phyloP scores from a whole-genome alignment of 2,113 vertebrate species.

The Nibea coibor region DNA sequence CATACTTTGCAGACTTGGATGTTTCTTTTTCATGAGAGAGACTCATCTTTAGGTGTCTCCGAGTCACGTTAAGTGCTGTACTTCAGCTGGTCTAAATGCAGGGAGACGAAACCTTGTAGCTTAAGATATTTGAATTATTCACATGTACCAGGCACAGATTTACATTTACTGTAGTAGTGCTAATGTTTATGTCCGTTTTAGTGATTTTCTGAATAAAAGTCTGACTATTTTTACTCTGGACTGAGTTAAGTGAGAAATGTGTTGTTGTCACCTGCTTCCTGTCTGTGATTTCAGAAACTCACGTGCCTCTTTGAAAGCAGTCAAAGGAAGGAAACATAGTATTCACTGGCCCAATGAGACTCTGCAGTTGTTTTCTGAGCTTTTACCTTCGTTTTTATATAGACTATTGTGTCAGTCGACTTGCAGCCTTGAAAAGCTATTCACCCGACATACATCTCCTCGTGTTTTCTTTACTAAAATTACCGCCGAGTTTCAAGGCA shows the following conservation, averaged over 20 bases:
- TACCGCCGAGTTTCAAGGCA: slow-evolving; percentile 29
- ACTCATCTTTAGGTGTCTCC: not conserved
- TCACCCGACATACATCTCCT: slow-evolving; percentile 5
- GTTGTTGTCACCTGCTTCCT: slow-evolving; percentile 44
- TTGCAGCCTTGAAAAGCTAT: slow-evolving; percentile 50
- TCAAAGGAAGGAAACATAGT: slow-evolving; percentile 53
- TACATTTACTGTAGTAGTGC: not conserved
- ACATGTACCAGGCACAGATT: not conserved
- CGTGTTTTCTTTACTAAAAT: slow-evolving; percentile 60
- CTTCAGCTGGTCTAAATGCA: no score
- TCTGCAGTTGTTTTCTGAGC: slow-evolving; percentile 23
- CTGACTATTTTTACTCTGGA: not conserved
- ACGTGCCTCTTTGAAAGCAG: slow-evolving; percentile 33
- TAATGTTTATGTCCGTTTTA: not conserved
- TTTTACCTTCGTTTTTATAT: slow-evolving; percentile 49
- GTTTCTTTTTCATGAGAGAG: not conserved
- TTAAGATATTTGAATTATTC: no score
- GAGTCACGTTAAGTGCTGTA: no score
- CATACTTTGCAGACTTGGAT: not conserved
- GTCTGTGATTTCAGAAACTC: slow-evolving; percentile 28
- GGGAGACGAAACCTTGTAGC: no score
- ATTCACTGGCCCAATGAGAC: slow-evolving; percentile 39
- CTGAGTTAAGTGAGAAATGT: slow-evolving; percentile 10
- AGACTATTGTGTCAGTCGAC: slow-evolving; percentile 52
- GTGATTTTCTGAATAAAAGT: not conserved